A percentile compares a stretch with the other conserved stretches of the same genome.
These are phyloP conservation scores for Eudyptes chrysolophus DNA, from an alignment of 2,113 vertebrate species.

Conservation along the genomic window DNA sequence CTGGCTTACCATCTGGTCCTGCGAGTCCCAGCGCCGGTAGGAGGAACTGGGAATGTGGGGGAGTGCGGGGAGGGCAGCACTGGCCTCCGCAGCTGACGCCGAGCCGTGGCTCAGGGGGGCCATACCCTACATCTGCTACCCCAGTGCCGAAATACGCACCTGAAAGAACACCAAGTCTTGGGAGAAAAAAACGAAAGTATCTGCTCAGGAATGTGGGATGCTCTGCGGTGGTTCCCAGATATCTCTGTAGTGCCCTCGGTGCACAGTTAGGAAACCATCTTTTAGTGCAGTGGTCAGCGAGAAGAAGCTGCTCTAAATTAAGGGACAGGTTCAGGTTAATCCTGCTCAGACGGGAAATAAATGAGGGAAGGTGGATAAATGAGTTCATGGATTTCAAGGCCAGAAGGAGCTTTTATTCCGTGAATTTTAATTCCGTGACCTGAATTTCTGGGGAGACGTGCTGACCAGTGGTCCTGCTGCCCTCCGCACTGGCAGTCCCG, in stretches of 20 bases:
- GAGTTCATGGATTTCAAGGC: not conserved
- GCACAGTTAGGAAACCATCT: not conserved
- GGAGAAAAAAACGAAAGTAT: fast-evolving
- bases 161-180: not conserved
- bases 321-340: not conserved
- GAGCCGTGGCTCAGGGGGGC: not conserved
- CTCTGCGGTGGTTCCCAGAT: not conserved
- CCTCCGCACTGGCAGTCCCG: not conserved
- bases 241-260: not conserved
- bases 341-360: not conserved
- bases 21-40: not conserved
- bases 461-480: not conserved
- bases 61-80: not conserved
- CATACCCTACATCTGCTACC: not conserved
- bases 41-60: not conserved
- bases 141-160: not conserved
- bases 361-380: not conserved
- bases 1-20: not conserved
- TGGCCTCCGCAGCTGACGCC: not conserved
- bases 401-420: not conserved
- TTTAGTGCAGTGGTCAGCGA: fast-evolving
- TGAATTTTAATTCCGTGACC: not conserved
- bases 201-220: not conserved
- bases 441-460: not conserved
- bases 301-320: not conserved